phyloP scores from a whole-genome alignment of 2,888 invertebrate species.

The Dyspetes luteomarginatus region DNA sequence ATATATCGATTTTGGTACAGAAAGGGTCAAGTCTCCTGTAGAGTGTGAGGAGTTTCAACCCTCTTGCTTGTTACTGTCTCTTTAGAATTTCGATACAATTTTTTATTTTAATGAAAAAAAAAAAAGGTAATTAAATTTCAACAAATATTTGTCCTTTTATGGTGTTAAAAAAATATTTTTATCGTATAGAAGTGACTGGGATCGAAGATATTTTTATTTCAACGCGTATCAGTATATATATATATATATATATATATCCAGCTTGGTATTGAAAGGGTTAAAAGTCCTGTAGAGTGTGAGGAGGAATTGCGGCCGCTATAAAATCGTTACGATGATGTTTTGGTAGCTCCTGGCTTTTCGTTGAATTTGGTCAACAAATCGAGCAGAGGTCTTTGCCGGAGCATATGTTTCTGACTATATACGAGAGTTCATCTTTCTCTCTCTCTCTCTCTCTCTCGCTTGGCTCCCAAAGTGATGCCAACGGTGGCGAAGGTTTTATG shows the following conservation, averaged over 20 bases:
- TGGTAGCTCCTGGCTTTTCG: slow-evolving; percentile 52
- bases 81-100: too few relatives aligned
- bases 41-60: too few relatives aligned
- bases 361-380: slow-evolving; percentile 64
- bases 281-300: neutral
- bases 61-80: too few relatives aligned
- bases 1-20: too few relatives aligned
- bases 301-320: slow-evolving; percentile 34
- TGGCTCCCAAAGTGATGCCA: slow-evolving; percentile 64
- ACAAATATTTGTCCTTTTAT: too few relatives aligned
- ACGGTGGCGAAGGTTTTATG: slow-evolving; percentile 74
- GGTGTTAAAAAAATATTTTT: neutral
- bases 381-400: slow-evolving; percentile 32
- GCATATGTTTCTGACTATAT: slow-evolving; percentile 45
- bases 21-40: too few relatives aligned
- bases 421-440: slow-evolving; percentile 28
- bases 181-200: neutral
- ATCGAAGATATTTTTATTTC: slow-evolving; percentile 24
- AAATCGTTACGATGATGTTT: slow-evolving; percentile 61
- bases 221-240: neutral
- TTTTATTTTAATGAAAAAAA: too few relatives aligned
- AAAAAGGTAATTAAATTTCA: too few relatives aligned
- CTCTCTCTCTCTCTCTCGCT: slow-evolving; percentile 20
- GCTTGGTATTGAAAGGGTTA: slow-evolving; percentile 22
- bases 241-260: too few relatives aligned